Evolutionary conservation across 2,888 invertebrate genomes (phyloP).

Genomic region (Galeopsomyia nigrocyanea): DNA sequence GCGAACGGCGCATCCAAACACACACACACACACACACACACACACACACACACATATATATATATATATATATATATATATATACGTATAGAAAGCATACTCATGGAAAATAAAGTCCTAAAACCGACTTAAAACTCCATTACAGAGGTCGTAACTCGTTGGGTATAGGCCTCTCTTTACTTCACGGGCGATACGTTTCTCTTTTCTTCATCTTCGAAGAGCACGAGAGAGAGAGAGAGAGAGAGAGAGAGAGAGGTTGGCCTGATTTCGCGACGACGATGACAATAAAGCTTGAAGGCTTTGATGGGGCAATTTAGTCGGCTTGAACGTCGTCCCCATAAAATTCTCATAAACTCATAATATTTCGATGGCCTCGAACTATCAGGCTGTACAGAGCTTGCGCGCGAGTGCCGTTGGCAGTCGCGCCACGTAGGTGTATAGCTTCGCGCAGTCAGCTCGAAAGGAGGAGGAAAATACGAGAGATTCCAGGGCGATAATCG

Average conservation of each 20-base stretch:
- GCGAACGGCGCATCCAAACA: not conserved
- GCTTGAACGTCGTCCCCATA: conserved; percentile 29
- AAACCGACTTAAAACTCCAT: conserved; percentile 37
- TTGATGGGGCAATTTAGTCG: conserved; percentile 37
- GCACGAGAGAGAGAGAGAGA: not conserved
- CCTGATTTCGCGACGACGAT: conserved; percentile 32
- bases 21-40: not conserved
- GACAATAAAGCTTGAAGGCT: conserved; percentile 30
- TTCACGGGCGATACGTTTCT: not conserved
- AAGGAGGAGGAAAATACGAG: conserved; percentile 32
- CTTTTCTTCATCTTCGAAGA: conserved; percentile 14
- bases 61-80: too few relatives aligned
- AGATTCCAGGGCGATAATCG: conserved; percentile 38
- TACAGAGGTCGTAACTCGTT: not conserved
- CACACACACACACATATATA: not conserved
- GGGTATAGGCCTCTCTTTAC: too few relatives aligned
- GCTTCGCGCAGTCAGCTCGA: not conserved
- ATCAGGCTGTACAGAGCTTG: not conserved
- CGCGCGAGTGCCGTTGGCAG: not conserved
- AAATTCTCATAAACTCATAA: conserved; percentile 46
- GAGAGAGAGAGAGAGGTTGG: conserved; percentile 1
- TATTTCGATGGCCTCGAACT: conserved; percentile 33
- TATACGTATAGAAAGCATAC: not conserved
- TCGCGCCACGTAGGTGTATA: conserved; percentile 30
- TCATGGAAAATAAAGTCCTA: conserved; percentile 32